A percentile compares a stretch with the other conserved stretches of the same genome.
These are phyloP conservation scores for Pithys albifrons DNA, from an alignment of 2,113 vertebrate genomes.

Conservation along the genomic window DNA sequence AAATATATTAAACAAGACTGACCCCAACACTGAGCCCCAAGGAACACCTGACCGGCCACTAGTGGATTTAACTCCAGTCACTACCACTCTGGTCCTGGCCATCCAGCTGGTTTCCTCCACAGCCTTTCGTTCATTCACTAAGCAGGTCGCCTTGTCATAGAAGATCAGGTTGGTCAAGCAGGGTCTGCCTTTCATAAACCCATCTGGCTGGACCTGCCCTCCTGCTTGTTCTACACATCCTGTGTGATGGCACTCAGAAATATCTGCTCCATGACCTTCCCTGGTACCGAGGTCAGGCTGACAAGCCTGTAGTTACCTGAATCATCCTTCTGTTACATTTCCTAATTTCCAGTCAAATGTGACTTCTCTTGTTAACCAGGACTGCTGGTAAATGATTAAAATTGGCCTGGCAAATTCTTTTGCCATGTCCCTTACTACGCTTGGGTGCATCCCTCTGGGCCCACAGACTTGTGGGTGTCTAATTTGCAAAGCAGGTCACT, in stretches of 20 bases:
- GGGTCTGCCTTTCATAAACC: not conserved
- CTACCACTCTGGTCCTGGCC: not conserved
- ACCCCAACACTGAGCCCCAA: not conserved
- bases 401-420: not conserved
- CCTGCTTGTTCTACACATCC: not conserved
- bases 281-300: rapidly evolving
- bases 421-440: not conserved
- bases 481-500: not conserved
- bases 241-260: not conserved
- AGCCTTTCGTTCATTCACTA: not conserved
- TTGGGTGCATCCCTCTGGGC: not conserved
- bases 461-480: not conserved
- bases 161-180: not conserved
- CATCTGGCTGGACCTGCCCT: not conserved
- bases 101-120: not conserved
- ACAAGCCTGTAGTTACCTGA: not conserved
- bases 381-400: not conserved
- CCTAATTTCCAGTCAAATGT: not conserved
- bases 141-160: not conserved
- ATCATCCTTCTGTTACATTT: not conserved
- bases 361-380: not conserved
- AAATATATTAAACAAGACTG: not conserved
- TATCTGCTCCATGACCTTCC: not conserved
- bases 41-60: not conserved
- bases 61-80: not conserved